Evolutionary conservation across 2,113 vertebrate genomes (phyloP), one percentile per base, ranked within the genome.

Genomic region (Oreochromis niloticus): DNA sequence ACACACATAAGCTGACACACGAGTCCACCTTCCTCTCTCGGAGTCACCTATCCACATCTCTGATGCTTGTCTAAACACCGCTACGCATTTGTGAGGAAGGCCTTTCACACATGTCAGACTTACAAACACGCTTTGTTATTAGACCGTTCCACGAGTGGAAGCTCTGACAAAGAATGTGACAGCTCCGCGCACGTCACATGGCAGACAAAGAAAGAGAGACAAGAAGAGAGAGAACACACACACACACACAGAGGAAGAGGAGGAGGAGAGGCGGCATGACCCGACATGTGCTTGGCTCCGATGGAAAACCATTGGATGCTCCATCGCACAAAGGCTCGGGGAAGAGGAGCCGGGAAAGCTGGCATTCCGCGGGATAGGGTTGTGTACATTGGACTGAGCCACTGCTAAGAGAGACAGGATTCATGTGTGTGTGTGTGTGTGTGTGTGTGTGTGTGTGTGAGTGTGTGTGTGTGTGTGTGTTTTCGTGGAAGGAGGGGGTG

Each of bases 121-220:
- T 80, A 56, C 78, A 86, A 88, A 82, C 61, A 84, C 12, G 71
- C 90, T 91, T 94, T 94, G 90, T 93, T 94, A 90, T 95, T 91
- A 88, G 82, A 91, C 86, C 6, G 63, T 92, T 89, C 83, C 79
- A 75, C 11, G 6, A 87, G 85, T 86, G 73, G 73, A 89, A 90
- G 88, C 82, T 81, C 84, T 86, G 88, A 95, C 89, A 93, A 95
- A 93, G 95, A 95, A 95, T 96, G 92, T 94, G 95, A 95, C 95
- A 94, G 91, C 93, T 94, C 85, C 24, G 48, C 87, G 86, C 94
- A 93, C 36, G 59, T 92, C 80, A 46, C 87, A 85, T 50, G 1
- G 80, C 61, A 79, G 39, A 81, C 56, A 55, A 50, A 85, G 81
- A 80, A 71, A 75, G 43, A 80, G 68, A 63, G 61, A 66, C 17